Percentiles rank a stretch among this genome's conserved stretches.
phyloP scores from a whole-genome alignment of 2,888 invertebrate species.

The Lottia gigantea region DNA sequence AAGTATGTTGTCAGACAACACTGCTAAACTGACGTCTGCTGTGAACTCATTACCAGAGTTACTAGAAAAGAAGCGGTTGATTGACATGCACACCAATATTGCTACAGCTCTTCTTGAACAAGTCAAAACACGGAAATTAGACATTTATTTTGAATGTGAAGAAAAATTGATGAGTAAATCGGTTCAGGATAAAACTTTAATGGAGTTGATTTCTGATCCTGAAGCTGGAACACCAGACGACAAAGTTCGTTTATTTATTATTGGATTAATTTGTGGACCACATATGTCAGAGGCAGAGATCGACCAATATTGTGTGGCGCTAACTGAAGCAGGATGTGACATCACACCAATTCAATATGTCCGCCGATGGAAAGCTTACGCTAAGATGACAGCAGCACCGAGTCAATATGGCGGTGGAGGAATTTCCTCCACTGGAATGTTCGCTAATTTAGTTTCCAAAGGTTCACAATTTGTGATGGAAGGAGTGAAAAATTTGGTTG shows the following conservation, averaged over 20 bases:
- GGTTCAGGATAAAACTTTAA: slow-evolving; percentile 79
- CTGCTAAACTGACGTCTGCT: slow-evolving; percentile 86
- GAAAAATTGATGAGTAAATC: slow-evolving; percentile 90
- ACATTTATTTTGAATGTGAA: slow-evolving; percentile 96
- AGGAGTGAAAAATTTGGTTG: slow-evolving; percentile 97
- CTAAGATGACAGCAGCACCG: slow-evolving; percentile 79
- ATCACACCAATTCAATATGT: slow-evolving; percentile 87
- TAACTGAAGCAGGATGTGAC: slow-evolving; percentile 86
- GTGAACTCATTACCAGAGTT: slow-evolving; percentile 93
- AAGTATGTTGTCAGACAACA: slow-evolving; percentile 76
- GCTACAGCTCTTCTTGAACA: slow-evolving; percentile 79
- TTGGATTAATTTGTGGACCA: slow-evolving; percentile 84
- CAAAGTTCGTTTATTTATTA: slow-evolving; percentile 91
- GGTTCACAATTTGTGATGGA: slow-evolving; percentile 99
- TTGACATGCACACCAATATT: slow-evolving; percentile 98
- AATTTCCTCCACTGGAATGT: slow-evolving; percentile 96
- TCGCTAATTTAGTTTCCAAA: slow-evolving; percentile 95
- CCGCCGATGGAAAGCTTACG: slow-evolving; percentile 90
- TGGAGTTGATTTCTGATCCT: slow-evolving; percentile 87
- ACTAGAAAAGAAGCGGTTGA: slow-evolving; percentile 94
- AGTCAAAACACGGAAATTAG: slow-evolving; percentile 84
- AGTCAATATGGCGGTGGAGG: slow-evolving; percentile 83
- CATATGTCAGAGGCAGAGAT: slow-evolving; percentile 85
- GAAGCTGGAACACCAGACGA: slow-evolving; percentile 90
- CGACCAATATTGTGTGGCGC: slow-evolving; percentile 83